Evolutionary conservation across 2,113 vertebrate genomes (phyloP).

Genomic region (Tupaia tana): DNA sequence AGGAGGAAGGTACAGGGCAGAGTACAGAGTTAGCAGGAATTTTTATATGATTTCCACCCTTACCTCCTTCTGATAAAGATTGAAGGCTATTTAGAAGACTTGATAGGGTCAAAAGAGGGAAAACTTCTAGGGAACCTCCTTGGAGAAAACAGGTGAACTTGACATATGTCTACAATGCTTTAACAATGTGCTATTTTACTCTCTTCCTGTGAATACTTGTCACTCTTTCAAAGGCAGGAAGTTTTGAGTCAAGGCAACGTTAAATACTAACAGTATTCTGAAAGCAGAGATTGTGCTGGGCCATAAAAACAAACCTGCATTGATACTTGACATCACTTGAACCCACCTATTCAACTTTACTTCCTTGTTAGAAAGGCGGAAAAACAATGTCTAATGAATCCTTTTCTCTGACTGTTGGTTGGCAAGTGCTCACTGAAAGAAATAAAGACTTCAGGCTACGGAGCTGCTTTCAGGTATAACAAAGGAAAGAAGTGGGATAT

Average conservation of each 20-base stretch:
- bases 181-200: not conserved
- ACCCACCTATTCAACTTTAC: slow-evolving; percentile 4
- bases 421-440: slow-evolving; percentile 12
- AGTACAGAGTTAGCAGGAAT: not conserved
- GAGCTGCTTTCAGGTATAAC: slow-evolving; percentile 26
- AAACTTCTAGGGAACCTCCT: not conserved
- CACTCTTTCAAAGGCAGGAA: not conserved
- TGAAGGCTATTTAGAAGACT: not conserved
- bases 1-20: not conserved
- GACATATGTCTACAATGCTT: not conserved
- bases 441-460: slow-evolving; percentile 28
- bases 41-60: not conserved
- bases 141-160: not conserved
- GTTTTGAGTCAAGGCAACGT: slow-evolving; percentile 25
- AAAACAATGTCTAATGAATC: slow-evolving; percentile 56
- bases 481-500: slow-evolving; percentile 29
- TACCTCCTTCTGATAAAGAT: not conserved
- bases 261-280: not conserved
- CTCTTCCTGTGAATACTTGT: not conserved
- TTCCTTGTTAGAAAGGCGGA: slow-evolving; percentile 35
- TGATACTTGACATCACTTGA: slow-evolving; percentile 63
- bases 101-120: not conserved
- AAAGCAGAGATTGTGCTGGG: not conserved
- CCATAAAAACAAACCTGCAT: slow-evolving; percentile 27
- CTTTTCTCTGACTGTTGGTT: slow-evolving; percentile 39